Conservation (phyloP, 2,113 vertebrate species). For the Nothoprocta pentlandii region DNA sequence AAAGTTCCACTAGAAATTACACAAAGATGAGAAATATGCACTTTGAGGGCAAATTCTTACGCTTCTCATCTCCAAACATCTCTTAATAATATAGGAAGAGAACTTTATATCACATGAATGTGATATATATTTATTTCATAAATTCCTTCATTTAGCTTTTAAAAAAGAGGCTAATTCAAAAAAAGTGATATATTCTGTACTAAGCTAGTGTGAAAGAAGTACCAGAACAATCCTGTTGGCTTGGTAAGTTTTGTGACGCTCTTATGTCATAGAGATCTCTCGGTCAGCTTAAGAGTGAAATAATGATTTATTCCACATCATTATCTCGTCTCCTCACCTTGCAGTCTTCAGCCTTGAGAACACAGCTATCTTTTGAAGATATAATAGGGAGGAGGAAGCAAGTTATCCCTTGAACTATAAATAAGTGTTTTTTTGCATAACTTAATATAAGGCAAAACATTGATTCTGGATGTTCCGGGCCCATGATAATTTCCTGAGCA, state of each 20-base stretch:
- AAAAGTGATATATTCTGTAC: no score
- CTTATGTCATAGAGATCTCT: background rate
- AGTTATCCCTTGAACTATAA: background rate
- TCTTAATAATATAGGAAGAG: background rate
- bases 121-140: background rate
- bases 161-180: background rate
- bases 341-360: background rate
- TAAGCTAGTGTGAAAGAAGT: background rate
- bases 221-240: rapidly evolving
- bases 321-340: background rate
- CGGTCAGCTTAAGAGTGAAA: background rate
- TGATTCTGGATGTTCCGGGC: background rate
- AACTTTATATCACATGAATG: background rate
- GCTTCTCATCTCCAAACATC: background rate
- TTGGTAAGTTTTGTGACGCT: background rate
- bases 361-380: background rate
- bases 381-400: background rate
- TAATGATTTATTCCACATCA: background rate
- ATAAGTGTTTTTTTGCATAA: background rate
- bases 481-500: background rate
- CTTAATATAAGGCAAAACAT: background rate
- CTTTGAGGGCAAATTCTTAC: background rate
- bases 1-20: background rate
- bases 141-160: background rate
- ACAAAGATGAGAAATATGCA: rapidly evolving